These are phyloP conservation scores for Platypus cylindrus DNA, from an alignment of 2,888 invertebrate genomes.

Conservation along the genomic window DNA sequence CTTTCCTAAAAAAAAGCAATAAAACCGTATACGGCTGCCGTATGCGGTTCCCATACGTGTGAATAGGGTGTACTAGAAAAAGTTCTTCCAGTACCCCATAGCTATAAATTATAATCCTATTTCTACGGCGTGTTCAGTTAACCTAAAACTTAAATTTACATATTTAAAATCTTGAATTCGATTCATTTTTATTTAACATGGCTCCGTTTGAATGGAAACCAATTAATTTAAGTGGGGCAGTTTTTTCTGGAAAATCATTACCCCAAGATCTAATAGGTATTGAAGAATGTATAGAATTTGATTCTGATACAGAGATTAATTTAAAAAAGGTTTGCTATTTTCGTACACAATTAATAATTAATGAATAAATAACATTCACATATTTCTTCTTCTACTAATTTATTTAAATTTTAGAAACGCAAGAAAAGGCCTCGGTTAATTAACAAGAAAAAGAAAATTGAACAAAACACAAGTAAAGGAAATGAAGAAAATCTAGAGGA, in stretches of 20 bases:
- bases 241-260: constrained; percentile 19
- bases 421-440: constrained; percentile 9
- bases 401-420: constrained; percentile 12
- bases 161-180: too few species aligned
- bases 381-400: neutral
- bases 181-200: constrained; percentile 6
- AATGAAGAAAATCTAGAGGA: constrained; percentile 2
- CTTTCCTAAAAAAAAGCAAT: too few species aligned
- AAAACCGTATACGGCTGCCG: too few species aligned
- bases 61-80: too few species aligned
- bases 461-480: constrained; percentile 8
- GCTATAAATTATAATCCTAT: too few species aligned
- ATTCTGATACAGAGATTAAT: constrained; percentile 27
- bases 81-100: too few species aligned
- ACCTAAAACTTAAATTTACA: too few species aligned
- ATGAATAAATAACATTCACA: neutral
- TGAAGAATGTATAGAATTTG: constrained; percentile 64
- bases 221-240: constrained; percentile 47
- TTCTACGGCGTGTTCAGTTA: too few species aligned
- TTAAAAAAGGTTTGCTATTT: neutral
- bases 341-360: neutral
- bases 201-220: constrained; percentile 44
- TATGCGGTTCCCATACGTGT: too few species aligned
- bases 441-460: constrained; percentile 14
- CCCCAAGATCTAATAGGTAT: constrained; percentile 51